Percentiles rank a stretch among this genome's conserved stretches.
Conservation (phyloP, 37 sponge, comb jelly and placozoan species). For the Oopsacas minuta region DNA sequence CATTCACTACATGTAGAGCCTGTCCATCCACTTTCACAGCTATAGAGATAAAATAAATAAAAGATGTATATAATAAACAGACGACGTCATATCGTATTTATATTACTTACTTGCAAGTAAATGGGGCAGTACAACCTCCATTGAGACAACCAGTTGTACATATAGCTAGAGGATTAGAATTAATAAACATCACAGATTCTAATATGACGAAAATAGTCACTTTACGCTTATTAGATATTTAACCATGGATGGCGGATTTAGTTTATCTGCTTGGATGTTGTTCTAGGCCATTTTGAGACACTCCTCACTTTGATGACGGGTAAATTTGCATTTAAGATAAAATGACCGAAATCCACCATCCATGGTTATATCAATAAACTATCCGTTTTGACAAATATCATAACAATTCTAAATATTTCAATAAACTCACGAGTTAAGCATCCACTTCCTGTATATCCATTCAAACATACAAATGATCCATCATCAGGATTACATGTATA, state of each 20-base stretch:
- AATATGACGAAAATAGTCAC: too few species aligned
- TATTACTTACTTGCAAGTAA: neutral
- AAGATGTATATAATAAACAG: neutral
- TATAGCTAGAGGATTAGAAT: neutral
- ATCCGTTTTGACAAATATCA: too few species aligned
- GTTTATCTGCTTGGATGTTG: too few species aligned
- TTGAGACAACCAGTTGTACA: neutral
- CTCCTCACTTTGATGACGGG: too few species aligned
- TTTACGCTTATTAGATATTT: too few species aligned
- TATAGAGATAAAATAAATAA: neutral
- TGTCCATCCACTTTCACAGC: neutral
- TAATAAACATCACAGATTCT: too few species aligned
- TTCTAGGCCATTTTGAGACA: too few species aligned
- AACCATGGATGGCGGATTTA: too few species aligned
- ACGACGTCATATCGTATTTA: neutral
- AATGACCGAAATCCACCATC: too few species aligned
- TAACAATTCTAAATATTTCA: neutral
- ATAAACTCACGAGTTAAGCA: neutral
- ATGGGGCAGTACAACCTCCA: neutral
- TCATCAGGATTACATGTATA: constrained; percentile 8
- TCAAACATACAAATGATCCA: neutral
- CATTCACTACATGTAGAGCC: neutral
- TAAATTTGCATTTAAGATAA: too few species aligned
- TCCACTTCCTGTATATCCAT: neutral
- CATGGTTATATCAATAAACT: too few species aligned